Conservation (phyloP, 2,888 invertebrate species). For the Laothoe populi region DNA sequence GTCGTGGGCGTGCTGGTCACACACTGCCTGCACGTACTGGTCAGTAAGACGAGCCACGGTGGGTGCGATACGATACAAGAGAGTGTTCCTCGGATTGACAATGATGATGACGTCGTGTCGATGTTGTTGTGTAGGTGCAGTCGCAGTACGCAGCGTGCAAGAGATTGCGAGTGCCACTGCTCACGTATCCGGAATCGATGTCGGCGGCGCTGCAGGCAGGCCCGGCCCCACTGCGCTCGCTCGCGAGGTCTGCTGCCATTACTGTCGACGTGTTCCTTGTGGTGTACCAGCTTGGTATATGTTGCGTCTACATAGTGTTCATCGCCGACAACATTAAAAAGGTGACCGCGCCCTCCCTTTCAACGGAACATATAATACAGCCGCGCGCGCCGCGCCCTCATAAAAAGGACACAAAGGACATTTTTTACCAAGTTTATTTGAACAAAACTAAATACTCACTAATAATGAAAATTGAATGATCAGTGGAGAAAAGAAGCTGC, state of each 20-base stretch:
- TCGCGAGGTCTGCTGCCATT: slow-evolving; percentile 85
- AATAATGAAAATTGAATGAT: too few species aligned
- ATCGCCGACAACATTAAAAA: slow-evolving; percentile 93
- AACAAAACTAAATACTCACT: too few species aligned
- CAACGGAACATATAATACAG: background rate
- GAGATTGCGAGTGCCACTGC: slow-evolving; percentile 87
- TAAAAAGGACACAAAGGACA: too few species aligned
- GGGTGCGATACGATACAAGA: too few species aligned
- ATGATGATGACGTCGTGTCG: background rate
- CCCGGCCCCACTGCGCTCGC: slow-evolving; percentile 86
- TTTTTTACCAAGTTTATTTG: too few species aligned
- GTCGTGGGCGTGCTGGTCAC: slow-evolving; percentile 92
- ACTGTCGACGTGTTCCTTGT: slow-evolving; percentile 89
- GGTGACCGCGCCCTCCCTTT: slow-evolving; percentile 61
- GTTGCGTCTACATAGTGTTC: slow-evolving; percentile 98
- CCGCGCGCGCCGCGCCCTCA: too few species aligned
- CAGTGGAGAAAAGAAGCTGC: too few species aligned
- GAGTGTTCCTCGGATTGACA: too few species aligned
- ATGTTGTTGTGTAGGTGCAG: slow-evolving; percentile 57
- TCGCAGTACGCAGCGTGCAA: slow-evolving; percentile 86
- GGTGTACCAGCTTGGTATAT: slow-evolving; percentile 96
- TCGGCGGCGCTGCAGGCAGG: slow-evolving; percentile 90
- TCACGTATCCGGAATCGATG: slow-evolving; percentile 95
- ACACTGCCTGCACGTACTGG: slow-evolving; percentile 95
- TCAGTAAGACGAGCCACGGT: slow-evolving; percentile 41